These are phyloP conservation scores for Philypnodon macrostomus DNA, from an alignment of 2,797 vertebrate species.

Conservation along the genomic window DNA sequence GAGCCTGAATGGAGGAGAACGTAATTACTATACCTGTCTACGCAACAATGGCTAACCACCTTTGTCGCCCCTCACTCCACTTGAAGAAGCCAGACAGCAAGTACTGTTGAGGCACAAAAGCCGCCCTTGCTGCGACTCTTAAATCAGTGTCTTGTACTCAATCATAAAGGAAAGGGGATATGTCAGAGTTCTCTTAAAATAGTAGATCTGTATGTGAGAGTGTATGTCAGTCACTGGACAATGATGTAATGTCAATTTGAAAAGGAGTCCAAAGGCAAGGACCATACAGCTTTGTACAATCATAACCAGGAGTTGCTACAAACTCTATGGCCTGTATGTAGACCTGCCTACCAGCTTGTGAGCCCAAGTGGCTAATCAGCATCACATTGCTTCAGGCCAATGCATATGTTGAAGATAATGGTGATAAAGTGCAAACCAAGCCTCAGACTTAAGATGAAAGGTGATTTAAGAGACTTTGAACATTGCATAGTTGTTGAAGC, in stretches of 20 bases:
- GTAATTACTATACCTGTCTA: slow-evolving; percentile 72
- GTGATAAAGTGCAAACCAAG: too few species aligned
- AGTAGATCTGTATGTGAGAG: slow-evolving; percentile 11
- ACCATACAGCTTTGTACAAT: slow-evolving; percentile 8
- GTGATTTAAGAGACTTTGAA: too few species aligned
- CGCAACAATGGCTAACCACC: slow-evolving; percentile 68
- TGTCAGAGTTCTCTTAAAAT: slow-evolving; percentile 25
- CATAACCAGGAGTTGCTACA: too few species aligned
- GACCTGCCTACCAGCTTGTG: too few species aligned
- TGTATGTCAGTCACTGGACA: slow-evolving; percentile 1
- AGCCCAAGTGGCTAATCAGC: too few species aligned
- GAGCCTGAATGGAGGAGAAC: slow-evolving; percentile 59
- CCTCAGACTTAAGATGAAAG: too few species aligned
- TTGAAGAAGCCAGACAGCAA: slow-evolving; percentile 55
- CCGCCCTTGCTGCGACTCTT: slow-evolving; percentile 42
- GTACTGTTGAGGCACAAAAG: slow-evolving; percentile 62
- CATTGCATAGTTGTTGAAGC: too few species aligned
- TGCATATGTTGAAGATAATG: too few species aligned
- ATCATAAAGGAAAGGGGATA: slow-evolving; percentile 16
- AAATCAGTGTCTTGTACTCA: slow-evolving; percentile 43
- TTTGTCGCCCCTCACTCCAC: slow-evolving; percentile 50
- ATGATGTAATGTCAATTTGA: background rate
- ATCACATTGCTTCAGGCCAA: too few species aligned
- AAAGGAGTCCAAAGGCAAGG: background rate
- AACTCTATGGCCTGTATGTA: too few species aligned